phyloP scores from a whole-genome alignment of 2,888 invertebrate genomes.

The Abscondita cerata region DNA sequence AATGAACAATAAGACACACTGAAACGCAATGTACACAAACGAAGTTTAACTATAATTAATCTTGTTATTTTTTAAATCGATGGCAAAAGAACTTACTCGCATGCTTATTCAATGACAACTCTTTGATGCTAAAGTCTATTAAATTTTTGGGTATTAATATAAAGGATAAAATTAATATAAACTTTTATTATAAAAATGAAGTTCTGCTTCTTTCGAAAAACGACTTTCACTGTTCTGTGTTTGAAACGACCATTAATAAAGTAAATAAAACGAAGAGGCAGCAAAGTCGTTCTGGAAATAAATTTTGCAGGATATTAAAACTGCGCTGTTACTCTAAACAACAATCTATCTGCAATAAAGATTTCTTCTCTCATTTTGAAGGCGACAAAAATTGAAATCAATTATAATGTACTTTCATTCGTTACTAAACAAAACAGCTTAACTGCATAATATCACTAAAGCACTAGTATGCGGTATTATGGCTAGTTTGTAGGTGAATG shows the following conservation, averaged over 20 bases:
- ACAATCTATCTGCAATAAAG: conserved; percentile 18
- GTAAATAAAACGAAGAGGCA: conserved; percentile 21
- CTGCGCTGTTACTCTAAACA: conserved; percentile 5
- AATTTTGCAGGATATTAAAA: conserved; percentile 24
- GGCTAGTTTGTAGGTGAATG: conserved; percentile 26
- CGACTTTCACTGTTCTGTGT: not conserved
- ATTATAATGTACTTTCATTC: not conserved
- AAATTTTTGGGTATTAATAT: too few relatives aligned
- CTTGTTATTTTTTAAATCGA: too few relatives aligned
- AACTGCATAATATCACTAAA: conserved; percentile 23
- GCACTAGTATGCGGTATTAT: conserved; percentile 17
- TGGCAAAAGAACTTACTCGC: too few relatives aligned
- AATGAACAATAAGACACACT: too few relatives aligned
- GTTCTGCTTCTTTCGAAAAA: conserved; percentile 1
- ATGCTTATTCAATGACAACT: too few relatives aligned
- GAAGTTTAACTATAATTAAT: too few relatives aligned
- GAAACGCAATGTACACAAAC: too few relatives aligned
- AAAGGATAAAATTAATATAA: not conserved
- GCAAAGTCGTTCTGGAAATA: conserved; percentile 13
- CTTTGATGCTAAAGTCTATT: too few relatives aligned
- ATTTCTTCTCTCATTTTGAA: not conserved
- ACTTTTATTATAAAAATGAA: conserved; percentile 5
- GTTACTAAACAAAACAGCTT: conserved; percentile 17
- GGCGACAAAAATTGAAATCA: not conserved
- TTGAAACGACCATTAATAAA: conserved; percentile 14